Conservation (phyloP, 2,113 vertebrate genomes). For the Sarotherodon lohbergeri region DNA sequence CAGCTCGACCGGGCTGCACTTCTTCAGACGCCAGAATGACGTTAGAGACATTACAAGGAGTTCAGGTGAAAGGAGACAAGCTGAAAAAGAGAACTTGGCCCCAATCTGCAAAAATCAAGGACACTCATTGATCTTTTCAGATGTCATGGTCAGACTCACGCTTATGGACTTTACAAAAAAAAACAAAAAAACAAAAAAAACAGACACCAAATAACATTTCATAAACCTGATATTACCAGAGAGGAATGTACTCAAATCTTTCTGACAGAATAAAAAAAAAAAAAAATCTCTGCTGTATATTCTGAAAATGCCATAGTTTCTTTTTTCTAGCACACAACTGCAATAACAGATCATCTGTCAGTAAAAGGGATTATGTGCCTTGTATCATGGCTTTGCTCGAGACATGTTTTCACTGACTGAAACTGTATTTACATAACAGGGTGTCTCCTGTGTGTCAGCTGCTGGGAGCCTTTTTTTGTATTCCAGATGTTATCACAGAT, state of each 20-base stretch:
- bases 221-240: not conserved
- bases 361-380: not conserved
- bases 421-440: not conserved
- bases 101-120: not conserved
- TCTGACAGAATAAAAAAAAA: not conserved
- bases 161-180: too few relatives aligned
- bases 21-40: not conserved
- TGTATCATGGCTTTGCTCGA: not conserved
- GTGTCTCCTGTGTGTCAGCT: not conserved
- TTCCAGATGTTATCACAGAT: not conserved
- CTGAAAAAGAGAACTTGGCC: not conserved
- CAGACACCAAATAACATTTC: slow-evolving; percentile 18
- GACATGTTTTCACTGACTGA: slow-evolving; percentile 24
- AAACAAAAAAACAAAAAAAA: not conserved
- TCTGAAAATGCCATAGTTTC: not conserved
- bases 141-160: not conserved
- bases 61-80: not conserved
- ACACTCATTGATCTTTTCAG: not conserved
- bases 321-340: not conserved
- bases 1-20: not conserved
- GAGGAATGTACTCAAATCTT: not conserved
- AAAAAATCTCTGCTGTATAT: not conserved
- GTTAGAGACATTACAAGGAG: not conserved
- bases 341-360: not conserved
- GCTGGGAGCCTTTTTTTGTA: slow-evolving; percentile 2